Percentiles rank a stretch among this genome's conserved stretches.
phyloP scores from a whole-genome alignment of 1,140 invertebrate species.

The Anoplolepis gracilipes region DNA sequence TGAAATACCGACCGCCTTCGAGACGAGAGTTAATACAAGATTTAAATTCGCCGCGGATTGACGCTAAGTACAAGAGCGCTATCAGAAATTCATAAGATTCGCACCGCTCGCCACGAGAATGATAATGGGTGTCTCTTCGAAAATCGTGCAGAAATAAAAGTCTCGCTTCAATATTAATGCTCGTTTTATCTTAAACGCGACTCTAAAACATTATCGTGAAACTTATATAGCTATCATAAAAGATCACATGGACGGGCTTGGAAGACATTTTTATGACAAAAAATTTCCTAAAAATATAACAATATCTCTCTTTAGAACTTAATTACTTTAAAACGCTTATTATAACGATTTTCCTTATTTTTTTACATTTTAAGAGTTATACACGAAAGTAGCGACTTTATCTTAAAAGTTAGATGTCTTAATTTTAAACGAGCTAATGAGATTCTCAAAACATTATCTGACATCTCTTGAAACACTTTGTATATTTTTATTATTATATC shows the following conservation, averaged over 20 bases:
- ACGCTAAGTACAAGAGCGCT: not conserved
- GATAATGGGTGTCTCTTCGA: not conserved
- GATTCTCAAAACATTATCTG: no score
- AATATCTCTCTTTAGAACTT: not conserved
- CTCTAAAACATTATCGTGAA: not conserved
- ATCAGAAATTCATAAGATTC: slow-evolving; percentile 34
- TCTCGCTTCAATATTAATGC: not conserved
- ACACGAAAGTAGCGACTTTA: not conserved
- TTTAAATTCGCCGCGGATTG: slow-evolving; percentile 49
- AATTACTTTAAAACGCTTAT: not conserved
- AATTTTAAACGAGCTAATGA: no score
- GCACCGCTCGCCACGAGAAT: not conserved
- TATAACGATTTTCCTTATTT: not conserved
- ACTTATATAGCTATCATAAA: not conserved
- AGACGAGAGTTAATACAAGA: slow-evolving; percentile 39
- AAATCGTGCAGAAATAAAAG: not conserved
- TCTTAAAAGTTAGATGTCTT: no score
- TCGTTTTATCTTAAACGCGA: not conserved
- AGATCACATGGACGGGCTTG: not conserved
- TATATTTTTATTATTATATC: no score
- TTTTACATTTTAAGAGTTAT: not conserved
- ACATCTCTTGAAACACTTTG: no score
- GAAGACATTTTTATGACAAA: not conserved
- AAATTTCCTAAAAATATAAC: not conserved
- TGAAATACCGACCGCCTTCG: slow-evolving; percentile 34